Evolutionary conservation across 2,888 invertebrate species (phyloP).

Genomic region (Watsonalla binaria): DNA sequence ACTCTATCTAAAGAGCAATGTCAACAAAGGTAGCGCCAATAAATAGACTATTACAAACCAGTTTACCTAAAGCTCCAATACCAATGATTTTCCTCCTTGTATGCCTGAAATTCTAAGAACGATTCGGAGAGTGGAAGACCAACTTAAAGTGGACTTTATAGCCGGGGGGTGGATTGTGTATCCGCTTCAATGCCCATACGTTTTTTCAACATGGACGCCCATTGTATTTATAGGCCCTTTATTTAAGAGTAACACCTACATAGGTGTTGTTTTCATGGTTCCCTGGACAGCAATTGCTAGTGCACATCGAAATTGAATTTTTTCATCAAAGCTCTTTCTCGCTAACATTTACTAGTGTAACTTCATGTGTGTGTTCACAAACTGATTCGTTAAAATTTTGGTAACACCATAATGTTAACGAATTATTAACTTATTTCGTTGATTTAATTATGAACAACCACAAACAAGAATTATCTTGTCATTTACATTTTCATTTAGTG

Average conservation of each 20-base stretch:
- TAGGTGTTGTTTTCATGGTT: neutral
- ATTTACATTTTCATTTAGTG: too few relatives aligned
- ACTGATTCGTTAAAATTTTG: too few relatives aligned
- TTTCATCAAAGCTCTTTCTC: neutral
- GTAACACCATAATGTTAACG: too few relatives aligned
- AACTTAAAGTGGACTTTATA: constrained; percentile 18
- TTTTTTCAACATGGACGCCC: constrained; percentile 45
- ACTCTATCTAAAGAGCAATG: constrained; percentile 27
- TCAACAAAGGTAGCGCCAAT: constrained; percentile 32
- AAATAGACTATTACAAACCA: constrained; percentile 31
- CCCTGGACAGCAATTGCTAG: neutral
- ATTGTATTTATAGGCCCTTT: constrained; percentile 23
- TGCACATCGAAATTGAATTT: neutral
- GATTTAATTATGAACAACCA: too few relatives aligned
- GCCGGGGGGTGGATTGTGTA: constrained; percentile 32
- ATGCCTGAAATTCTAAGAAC: constrained; percentile 4
- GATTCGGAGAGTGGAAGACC: constrained; percentile 10
- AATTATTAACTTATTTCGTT: too few relatives aligned
- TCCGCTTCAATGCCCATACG: constrained; percentile 36
- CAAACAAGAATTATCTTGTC: too few relatives aligned
- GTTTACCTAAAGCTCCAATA: constrained; percentile 15
- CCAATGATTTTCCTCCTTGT: constrained; percentile 7
- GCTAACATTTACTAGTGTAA: too few relatives aligned
- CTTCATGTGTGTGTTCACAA: too few relatives aligned
- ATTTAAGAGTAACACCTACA: constrained; percentile 10